These are phyloP conservation scores for Shargacucullia verbasci DNA, from an alignment of 2,888 invertebrate species.

Conservation along the genomic window DNA sequence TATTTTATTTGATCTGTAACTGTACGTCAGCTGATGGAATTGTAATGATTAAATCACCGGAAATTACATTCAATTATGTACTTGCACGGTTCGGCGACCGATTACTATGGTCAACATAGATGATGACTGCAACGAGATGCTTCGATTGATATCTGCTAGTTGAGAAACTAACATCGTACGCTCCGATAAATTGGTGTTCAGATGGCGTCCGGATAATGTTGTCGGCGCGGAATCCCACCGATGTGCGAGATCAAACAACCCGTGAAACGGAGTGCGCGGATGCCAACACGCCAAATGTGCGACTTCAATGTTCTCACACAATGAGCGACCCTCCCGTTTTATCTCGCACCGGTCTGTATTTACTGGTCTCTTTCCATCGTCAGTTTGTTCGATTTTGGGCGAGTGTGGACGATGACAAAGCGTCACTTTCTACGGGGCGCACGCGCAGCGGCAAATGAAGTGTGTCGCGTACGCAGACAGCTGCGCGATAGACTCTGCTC, in stretches of 20 bases:
- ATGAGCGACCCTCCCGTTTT: slow-evolving; percentile 61
- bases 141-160: slow-evolving; percentile 48
- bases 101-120: slow-evolving; percentile 65
- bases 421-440: slow-evolving; percentile 85
- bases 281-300: slow-evolving; percentile 70
- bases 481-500: slow-evolving; percentile 82
- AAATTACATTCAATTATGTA: slow-evolving; percentile 76
- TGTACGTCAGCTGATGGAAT: slow-evolving; percentile 63
- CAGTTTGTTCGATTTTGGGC: slow-evolving; percentile 79
- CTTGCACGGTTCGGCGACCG: slow-evolving; percentile 64
- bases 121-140: slow-evolving; percentile 55
- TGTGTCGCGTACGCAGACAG: slow-evolving; percentile 86
- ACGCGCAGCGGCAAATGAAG: slow-evolving; percentile 86
- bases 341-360: slow-evolving; percentile 39
- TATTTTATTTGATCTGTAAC: slow-evolving; percentile 53
- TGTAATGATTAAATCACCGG: slow-evolving; percentile 75
- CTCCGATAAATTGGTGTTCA: slow-evolving; percentile 47
- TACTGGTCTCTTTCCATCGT: slow-evolving; percentile 65
- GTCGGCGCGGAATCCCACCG: slow-evolving; percentile 61
- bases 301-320: slow-evolving; percentile 58
- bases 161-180: slow-evolving; percentile 52
- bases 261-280: slow-evolving; percentile 63
- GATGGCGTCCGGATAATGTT: slow-evolving; percentile 54
- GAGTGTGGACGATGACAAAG: slow-evolving; percentile 78
- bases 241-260: slow-evolving; percentile 70